Percentiles rank a stretch among this genome's conserved stretches.
Evolutionary conservation across 2,888 invertebrate genomes (phyloP).

Genomic region (Monoplex corrugatus): DNA sequence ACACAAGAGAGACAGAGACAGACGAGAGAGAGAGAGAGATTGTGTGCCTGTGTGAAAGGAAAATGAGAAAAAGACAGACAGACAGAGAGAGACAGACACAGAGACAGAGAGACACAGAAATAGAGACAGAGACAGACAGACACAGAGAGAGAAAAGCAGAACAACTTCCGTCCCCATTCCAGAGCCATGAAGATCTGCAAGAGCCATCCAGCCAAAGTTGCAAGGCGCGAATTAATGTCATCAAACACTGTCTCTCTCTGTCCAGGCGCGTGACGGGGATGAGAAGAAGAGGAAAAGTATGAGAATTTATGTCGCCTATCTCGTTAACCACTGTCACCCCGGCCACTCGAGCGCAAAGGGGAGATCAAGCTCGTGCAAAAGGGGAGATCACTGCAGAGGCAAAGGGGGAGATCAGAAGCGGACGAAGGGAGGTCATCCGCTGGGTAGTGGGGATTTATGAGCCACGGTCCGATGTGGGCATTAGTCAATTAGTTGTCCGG

Average conservation of each 20-base stretch:
- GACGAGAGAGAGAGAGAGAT: too few relatives aligned
- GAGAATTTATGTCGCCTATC: slow-evolving; percentile 45
- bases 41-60: too few relatives aligned
- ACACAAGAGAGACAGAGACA: too few relatives aligned
- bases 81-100: too few relatives aligned
- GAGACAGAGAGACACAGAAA: too few relatives aligned
- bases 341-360: slow-evolving; percentile 45
- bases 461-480: neutral
- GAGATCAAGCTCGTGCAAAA: slow-evolving; percentile 41
- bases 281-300: slow-evolving; percentile 34
- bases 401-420: slow-evolving; percentile 39
- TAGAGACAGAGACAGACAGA: too few relatives aligned
- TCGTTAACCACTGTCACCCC: slow-evolving; percentile 36
- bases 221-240: neutral
- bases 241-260: slow-evolving; percentile 29
- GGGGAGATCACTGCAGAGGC: slow-evolving; percentile 44
- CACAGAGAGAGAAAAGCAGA: too few relatives aligned
- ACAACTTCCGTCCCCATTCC: too few relatives aligned
- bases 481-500: slow-evolving; percentile 36
- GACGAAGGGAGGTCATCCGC: slow-evolving; percentile 39
- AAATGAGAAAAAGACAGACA: too few relatives aligned
- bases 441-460: slow-evolving; percentile 44
- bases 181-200: too few relatives aligned
- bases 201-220: too few relatives aligned
- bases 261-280: neutral